These are phyloP conservation scores for Electrona antarctica DNA, from an alignment of 2,113 vertebrate species.

Conservation along the genomic window DNA sequence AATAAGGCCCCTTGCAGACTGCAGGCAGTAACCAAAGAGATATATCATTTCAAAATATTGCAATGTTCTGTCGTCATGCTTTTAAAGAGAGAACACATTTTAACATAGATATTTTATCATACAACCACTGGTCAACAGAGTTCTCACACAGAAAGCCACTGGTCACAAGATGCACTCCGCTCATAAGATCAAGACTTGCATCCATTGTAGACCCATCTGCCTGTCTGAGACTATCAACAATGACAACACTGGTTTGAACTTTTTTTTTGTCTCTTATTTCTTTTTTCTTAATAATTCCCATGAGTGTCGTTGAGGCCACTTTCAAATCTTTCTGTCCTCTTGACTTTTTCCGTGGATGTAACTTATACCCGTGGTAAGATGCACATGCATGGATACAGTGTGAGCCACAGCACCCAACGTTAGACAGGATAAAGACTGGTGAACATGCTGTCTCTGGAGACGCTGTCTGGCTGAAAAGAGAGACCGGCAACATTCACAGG, in stretches of 20 bases:
- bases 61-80: too few relatives aligned
- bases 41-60: too few relatives aligned
- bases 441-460: constrained; percentile 72
- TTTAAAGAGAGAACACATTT: too few relatives aligned
- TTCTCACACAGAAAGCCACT: too few relatives aligned
- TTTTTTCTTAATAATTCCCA: background rate
- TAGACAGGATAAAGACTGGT: constrained; percentile 72
- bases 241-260: constrained; percentile 29
- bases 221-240: constrained; percentile 8
- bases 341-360: constrained; percentile 61
- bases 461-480: constrained; percentile 63
- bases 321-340: constrained; percentile 43
- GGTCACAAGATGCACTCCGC: too few relatives aligned
- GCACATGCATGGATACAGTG: constrained; percentile 55
- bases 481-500: constrained; percentile 68
- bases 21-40: too few relatives aligned
- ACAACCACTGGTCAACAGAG: too few relatives aligned
- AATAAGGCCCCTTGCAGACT: too few relatives aligned
- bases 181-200: constrained; percentile 5
- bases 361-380: constrained; percentile 81
- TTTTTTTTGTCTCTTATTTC: constrained; percentile 47
- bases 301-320: constrained; percentile 8
- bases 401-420: constrained; percentile 72
- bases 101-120: too few relatives aligned
- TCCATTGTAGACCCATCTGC: background rate